These are phyloP conservation scores for Paramuricea clavata DNA, from an alignment of 92 coral and sea anemone genomes.

Conservation along the genomic window DNA sequence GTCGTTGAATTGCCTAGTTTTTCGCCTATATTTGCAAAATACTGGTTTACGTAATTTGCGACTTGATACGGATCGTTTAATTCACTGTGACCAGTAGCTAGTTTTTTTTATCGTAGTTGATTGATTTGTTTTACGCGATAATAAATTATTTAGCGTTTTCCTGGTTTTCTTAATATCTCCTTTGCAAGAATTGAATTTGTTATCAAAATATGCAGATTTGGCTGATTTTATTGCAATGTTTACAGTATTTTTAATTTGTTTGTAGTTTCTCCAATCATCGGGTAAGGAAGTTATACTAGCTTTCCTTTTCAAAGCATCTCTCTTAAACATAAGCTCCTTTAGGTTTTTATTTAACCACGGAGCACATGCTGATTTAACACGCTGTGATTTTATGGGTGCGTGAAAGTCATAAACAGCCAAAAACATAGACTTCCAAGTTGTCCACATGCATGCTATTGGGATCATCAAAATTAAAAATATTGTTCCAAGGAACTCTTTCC, in stretches of 20 bases:
- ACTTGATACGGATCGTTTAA: neutral
- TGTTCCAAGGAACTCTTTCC: neutral
- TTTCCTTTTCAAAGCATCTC: neutral
- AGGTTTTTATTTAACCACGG: slow-evolving; percentile 5
- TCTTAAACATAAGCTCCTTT: slow-evolving; percentile 8
- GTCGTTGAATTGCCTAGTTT: slow-evolving; percentile 2
- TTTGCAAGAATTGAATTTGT: neutral
- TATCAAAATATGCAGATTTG: neutral
- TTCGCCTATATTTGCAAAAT: slow-evolving; percentile 25
- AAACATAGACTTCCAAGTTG: slow-evolving; percentile 15
- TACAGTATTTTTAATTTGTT: slow-evolving; percentile 7
- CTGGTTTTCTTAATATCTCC: neutral
- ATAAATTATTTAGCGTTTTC: neutral
- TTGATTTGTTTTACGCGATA: neutral
- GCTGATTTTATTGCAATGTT: neutral
- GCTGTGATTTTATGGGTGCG: neutral
- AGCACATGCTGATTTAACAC: slow-evolving; percentile 7
- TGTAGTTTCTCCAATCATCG: neutral
- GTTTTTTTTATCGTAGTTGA: slow-evolving; percentile 2
- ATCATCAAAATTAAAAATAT: slow-evolving; percentile 6
- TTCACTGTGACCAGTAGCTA: neutral
- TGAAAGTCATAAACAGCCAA: neutral
- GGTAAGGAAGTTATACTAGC: neutral
- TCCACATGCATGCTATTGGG: neutral
- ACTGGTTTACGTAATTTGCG: neutral